A percentile compares a stretch with the other conserved stretches of the same genome.
These are phyloP conservation scores for Amphipyra tragopoginis DNA, from an alignment of 2,888 invertebrate genomes.

Conservation along the genomic window DNA sequence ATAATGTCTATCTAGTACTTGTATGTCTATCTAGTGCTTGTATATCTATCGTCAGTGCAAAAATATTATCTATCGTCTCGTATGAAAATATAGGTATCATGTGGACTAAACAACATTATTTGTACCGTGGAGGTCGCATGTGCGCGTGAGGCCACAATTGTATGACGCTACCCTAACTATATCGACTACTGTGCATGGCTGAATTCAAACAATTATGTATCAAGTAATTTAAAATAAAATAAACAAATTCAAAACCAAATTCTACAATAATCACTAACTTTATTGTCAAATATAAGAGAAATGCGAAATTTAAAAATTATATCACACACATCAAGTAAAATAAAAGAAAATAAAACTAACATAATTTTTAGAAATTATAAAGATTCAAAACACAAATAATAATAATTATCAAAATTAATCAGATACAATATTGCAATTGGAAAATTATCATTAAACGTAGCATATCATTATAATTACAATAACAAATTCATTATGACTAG, in stretches of 20 bases:
- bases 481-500: constrained; percentile 77
- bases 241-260: constrained; percentile 56
- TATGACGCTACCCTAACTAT: constrained; percentile 47
- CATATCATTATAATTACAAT: constrained; percentile 53
- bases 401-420: constrained; percentile 59
- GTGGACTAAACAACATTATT: constrained; percentile 75
- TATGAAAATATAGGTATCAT: constrained; percentile 86
- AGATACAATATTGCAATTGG: constrained; percentile 68
- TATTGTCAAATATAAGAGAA: constrained; percentile 61
- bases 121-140: constrained; percentile 79
- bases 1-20: constrained; percentile 68
- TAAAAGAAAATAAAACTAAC: constrained; percentile 48
- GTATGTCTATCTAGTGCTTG: constrained; percentile 76
- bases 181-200: constrained; percentile 27
- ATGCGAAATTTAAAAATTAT: constrained; percentile 42
- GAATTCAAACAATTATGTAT: constrained; percentile 31
- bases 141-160: constrained; percentile 71
- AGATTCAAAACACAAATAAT: constrained; percentile 58
- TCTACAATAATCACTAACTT: constrained; percentile 53
- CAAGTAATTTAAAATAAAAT: constrained; percentile 45
- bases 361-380: constrained; percentile 59
- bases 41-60: constrained; percentile 82
- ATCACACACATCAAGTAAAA: constrained; percentile 55
- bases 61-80: constrained; percentile 79
- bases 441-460: constrained; percentile 61